Evolutionary conservation across 1,140 invertebrate species (phyloP), one percentile per base, ranked within the genome.

Genomic region (Drosophila trapezifrons): DNA sequence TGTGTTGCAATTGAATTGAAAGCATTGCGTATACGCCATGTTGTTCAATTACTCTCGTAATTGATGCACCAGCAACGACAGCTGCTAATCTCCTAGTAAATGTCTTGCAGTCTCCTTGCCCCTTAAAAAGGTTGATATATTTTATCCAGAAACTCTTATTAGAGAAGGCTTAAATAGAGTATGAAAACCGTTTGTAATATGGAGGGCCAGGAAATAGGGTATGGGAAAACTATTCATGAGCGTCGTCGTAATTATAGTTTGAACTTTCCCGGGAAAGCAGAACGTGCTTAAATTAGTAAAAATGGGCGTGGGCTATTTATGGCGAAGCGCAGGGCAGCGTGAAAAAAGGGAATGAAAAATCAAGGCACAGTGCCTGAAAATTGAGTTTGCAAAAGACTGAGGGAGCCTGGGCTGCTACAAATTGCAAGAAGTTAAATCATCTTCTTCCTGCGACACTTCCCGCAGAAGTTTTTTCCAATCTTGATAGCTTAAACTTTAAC

Each of bases 361-460:
- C 46, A 63, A 29, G 40, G 52, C 60, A 67, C 76, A 78, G 71
- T 75, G 65, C 74, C 80, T 70, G 78, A 65, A 86, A 85, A 81
- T 81, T 81, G 60, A 65, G 78, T 78, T 86, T 60, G 32, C 66
- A 54, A 40, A 46, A 12, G 17, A 8, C 57, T 9, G 12, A 22
- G 15, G 29, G 17, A 6, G 12, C 3, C 17, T 20, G 13, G 29
- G 3, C 22, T 13, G 29, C 17, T 29, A 37, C 35, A 54, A 15
- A 18, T 37, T 18, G 15, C 15, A 17, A 70, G 46, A 47, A 45
- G 25, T 25, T 45, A 46, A 57, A 37, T 40, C n/a, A 66, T 52
- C 46, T 22, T 18, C 27, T 35, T 35, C 15, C 13, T 17, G 22
- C 18, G 63, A 17, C 40, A n/a, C 32, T 64, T 22, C 10, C 20